A percentile compares a stretch with the other conserved stretches of the same genome.
phyloP scores from a whole-genome alignment of 2,888 invertebrate genomes.

The Eilema griseolum region DNA sequence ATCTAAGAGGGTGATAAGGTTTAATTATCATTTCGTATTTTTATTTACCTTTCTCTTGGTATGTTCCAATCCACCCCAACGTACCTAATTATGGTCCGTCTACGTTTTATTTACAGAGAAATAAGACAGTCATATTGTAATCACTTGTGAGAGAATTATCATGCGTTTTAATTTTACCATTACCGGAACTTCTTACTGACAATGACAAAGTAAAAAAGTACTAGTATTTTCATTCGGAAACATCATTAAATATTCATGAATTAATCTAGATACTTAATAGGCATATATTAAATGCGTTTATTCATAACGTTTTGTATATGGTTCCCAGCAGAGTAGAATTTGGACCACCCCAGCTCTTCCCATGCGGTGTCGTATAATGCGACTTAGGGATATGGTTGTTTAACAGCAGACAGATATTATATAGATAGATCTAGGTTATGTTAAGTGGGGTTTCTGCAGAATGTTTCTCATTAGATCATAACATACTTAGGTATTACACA shows the following conservation, averaged over 20 bases:
- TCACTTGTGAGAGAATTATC: not conserved
- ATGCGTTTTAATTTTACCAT: not conserved
- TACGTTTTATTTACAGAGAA: not conserved
- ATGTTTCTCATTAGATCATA: no score
- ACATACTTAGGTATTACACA: no score
- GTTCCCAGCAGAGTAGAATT: no score
- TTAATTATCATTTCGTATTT: no score
- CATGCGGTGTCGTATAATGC: no score
- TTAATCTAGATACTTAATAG: conserved; percentile 13
- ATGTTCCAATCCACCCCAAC: not conserved
- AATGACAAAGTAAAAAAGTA: not conserved
- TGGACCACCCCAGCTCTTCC: no score
- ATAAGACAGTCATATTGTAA: not conserved
- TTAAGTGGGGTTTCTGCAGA: no score
- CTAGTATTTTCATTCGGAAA: conserved; percentile 15
- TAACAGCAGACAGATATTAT: no score
- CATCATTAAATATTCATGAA: conserved; percentile 38
- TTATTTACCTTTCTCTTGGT: not conserved
- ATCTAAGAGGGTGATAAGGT: no score
- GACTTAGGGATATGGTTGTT: no score
- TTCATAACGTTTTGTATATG: no score
- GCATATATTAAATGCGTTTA: conserved; percentile 27
- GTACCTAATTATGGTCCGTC: not conserved
- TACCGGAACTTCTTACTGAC: not conserved
- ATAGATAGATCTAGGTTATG: no score